phyloP scores from a whole-genome alignment of 2,888 invertebrate species.

The Drosophila engyochracea region DNA sequence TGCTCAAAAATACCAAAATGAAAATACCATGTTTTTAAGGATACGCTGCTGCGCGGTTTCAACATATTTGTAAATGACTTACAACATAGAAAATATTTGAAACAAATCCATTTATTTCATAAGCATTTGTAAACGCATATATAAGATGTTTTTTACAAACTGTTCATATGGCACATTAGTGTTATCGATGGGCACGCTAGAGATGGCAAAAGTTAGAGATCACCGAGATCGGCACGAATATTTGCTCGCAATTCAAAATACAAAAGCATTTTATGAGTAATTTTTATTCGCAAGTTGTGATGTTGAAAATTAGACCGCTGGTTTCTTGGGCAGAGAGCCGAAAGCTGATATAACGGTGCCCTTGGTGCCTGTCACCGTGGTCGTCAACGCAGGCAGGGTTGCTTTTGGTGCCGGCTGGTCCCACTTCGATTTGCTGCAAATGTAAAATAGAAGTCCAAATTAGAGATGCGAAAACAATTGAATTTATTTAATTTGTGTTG shows the following conservation, averaged over 20 bases:
- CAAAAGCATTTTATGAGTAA: not conserved
- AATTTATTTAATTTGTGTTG: not conserved
- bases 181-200: slow-evolving; percentile 30
- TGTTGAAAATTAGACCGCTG: slow-evolving; percentile 62
- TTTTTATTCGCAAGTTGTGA: not conserved
- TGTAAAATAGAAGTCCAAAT: slow-evolving; percentile 8
- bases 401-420: slow-evolving; percentile 90
- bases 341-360: slow-evolving; percentile 97
- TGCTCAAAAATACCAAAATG: slow-evolving; percentile 21
- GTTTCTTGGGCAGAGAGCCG: slow-evolving; percentile 94
- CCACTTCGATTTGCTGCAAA: slow-evolving; percentile 93
- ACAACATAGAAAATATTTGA: not conserved
- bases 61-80: not conserved
- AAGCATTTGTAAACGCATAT: not conserved
- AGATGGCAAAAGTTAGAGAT: slow-evolving; percentile 5
- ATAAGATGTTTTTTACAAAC: not conserved
- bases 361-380: slow-evolving; percentile 94
- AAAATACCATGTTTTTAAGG: slow-evolving; percentile 18
- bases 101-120: not conserved
- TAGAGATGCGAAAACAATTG: not conserved
- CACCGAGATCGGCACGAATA: slow-evolving; percentile 9
- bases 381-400: slow-evolving; percentile 89
- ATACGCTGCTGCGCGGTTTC: not conserved
- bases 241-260: not conserved
- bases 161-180: not conserved